Base-by-base conservation (phyloP, 2,797 vertebrate species). In the Karalla daura region DNA sequence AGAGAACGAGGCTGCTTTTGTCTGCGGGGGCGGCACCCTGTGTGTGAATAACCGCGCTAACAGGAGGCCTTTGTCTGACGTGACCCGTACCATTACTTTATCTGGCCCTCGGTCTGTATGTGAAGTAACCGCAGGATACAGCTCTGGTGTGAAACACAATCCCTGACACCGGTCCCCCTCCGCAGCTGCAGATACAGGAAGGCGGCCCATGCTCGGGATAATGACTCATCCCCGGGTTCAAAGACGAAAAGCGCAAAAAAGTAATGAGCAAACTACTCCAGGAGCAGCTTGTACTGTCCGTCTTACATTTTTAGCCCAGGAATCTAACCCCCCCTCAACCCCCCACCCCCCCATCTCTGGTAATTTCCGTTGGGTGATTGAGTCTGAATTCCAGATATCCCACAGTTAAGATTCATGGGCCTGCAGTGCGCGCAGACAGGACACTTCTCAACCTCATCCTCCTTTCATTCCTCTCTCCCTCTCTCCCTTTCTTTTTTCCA, bases 351-450 rank as follows among this genome's bases (percentile, higher is more conserved):
- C 33, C 36, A 17, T 59, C 23, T 62, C 53, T 80, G 54, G 81
- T 84, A 51, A 90, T 90, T 87, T 88, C 86, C 83, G 45, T 69
- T 84, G 67, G 58, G 30, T 64, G 70, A 87, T 62, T 73, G 76
- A 70, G 77, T 37, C 55, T 81, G 75, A 83, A 88, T 84, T 84
- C 80, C 83, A 80, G 78, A 84, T 84, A 82, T 81, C 78, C 83
- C 84, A 83, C 71, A 64, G 85, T 71, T 67, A 63, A 52, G 53
- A 78, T 78, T 85, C 79, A 75, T 79, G 73, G 40, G 54, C 67
- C 74, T 85, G 76, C 7, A 10, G 78, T 53, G 61, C 52, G 46
- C 23, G 41, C 7, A 66, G 41, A 44, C 50, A 51, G 54, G 70
- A 75, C 56, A 32, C 15, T 44, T 33, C 28, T 50, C 49, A 51